phyloP scores from a whole-genome alignment of 2,113 vertebrate species.

The Tenebrosternarchus preto region DNA sequence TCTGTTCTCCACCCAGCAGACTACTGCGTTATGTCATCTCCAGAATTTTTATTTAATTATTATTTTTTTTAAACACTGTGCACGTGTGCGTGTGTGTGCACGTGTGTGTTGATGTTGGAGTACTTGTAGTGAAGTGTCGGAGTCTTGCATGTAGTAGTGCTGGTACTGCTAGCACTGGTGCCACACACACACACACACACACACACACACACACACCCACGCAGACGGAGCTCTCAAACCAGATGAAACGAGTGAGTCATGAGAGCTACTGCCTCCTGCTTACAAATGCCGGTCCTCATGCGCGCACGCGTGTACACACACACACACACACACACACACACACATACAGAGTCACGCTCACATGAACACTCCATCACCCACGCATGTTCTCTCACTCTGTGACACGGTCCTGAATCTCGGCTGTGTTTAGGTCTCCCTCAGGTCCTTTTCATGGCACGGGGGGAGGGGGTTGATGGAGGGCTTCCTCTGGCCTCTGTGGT shows the following conservation, averaged over 20 bases:
- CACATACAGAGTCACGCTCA: conserved; percentile 24
- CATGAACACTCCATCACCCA: conserved; percentile 28
- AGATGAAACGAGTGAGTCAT: conserved; percentile 60
- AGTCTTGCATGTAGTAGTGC: conserved; percentile 40
- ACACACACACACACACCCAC: conserved; percentile 38
- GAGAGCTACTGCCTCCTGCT: conserved; percentile 42
- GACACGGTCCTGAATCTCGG: not conserved
- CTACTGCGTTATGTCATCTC: too few species aligned
- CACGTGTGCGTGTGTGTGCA: not conserved
- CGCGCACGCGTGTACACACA: not conserved
- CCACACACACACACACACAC: conserved; percentile 1
- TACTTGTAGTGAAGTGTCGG: conserved; percentile 45
- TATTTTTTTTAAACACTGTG: not conserved
- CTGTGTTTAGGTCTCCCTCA: too few species aligned
- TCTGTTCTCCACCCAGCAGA: too few species aligned
- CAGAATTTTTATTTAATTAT: too few species aligned
- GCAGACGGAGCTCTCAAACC: conserved; percentile 33
- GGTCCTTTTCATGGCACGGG: too few species aligned
- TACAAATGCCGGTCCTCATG: conserved; percentile 38
- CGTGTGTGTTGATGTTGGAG: conserved; percentile 6
- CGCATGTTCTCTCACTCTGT: conserved; percentile 33
- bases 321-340: not conserved
- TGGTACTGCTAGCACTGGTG: conserved; percentile 20
- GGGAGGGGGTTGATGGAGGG: too few species aligned
- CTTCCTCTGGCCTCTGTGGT: too few species aligned